Conservation (phyloP, 2,797 vertebrate species). For the Geotria australis region DNA sequence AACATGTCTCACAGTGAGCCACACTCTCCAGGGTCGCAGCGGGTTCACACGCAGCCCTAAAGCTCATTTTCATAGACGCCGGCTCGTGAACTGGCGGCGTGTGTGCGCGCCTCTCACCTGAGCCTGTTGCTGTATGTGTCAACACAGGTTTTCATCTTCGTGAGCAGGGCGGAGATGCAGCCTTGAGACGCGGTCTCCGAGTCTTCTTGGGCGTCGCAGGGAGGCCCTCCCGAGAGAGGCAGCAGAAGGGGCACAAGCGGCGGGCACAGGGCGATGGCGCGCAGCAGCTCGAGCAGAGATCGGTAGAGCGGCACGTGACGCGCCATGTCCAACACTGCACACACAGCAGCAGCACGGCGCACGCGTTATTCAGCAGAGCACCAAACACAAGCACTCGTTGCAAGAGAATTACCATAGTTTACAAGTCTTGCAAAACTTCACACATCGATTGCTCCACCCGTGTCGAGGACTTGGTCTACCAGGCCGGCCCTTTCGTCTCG, state of each 20-base stretch:
- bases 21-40: too few species aligned
- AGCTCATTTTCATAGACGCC: too few species aligned
- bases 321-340: slow-evolving; percentile 75
- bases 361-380: too few species aligned
- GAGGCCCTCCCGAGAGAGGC: slow-evolving; percentile 32
- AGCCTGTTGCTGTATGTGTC: slow-evolving; percentile 92
- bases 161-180: slow-evolving; percentile 70
- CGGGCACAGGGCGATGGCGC: slow-evolving; percentile 63
- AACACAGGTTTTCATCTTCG: slow-evolving; percentile 98
- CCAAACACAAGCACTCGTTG: too few species aligned
- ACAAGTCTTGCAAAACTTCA: too few species aligned
- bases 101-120: slow-evolving; percentile 18
- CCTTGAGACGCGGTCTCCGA: slow-evolving; percentile 37
- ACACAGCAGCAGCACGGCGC: background rate
- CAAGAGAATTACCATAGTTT: too few species aligned
- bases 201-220: background rate
- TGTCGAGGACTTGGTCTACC: too few species aligned
- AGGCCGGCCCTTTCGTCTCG: too few species aligned
- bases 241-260: slow-evolving; percentile 65
- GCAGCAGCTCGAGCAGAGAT: slow-evolving; percentile 59
- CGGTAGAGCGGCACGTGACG: slow-evolving; percentile 82
- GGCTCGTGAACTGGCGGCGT: too few species aligned
- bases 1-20: too few species aligned
- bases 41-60: too few species aligned
- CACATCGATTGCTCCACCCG: too few species aligned